A percentile compares a stretch with the other conserved stretches of the same genome.
These are phyloP conservation scores for Tupaia tana DNA, from an alignment of 2,113 vertebrate genomes.

Conservation along the genomic window DNA sequence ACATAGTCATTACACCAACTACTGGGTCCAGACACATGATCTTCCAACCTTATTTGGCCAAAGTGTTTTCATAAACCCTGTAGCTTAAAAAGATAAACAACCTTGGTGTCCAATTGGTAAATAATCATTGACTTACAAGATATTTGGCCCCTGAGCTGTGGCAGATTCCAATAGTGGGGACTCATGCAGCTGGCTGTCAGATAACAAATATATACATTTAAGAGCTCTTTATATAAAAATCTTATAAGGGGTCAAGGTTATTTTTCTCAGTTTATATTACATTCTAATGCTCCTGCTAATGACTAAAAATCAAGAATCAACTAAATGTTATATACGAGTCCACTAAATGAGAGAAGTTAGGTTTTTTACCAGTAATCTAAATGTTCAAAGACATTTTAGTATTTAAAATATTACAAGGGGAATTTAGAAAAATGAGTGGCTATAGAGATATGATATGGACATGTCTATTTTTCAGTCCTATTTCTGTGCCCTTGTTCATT, in stretches of 20 bases:
- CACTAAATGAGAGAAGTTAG: not conserved
- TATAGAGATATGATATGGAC: not conserved
- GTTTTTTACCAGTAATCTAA: not conserved
- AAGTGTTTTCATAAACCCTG: not conserved
- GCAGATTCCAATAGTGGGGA: not conserved
- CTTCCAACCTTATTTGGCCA: not conserved
- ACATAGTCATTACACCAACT: too few species aligned
- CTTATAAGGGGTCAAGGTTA: not conserved
- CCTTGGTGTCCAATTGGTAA: not conserved
- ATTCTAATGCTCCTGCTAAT: not conserved
- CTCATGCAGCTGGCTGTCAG: not conserved
- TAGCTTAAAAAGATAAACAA: not conserved
- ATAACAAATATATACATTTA: not conserved
- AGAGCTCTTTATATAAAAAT: not conserved
- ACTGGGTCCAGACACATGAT: not conserved
- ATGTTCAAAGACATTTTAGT: not conserved
- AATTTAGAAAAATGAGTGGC: slow-evolving; percentile 16
- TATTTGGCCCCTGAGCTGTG: not conserved
- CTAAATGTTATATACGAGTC: not conserved
- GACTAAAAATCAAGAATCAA: not conserved
- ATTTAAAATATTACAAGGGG: not conserved
- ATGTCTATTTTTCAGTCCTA: not conserved
- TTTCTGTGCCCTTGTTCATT: not conserved
- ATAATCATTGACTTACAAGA: not conserved
- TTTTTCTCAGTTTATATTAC: not conserved